These are phyloP conservation scores for Acrocyrtus sp. DNA, from an alignment of 2,888 invertebrate genomes.

Conservation along the genomic window DNA sequence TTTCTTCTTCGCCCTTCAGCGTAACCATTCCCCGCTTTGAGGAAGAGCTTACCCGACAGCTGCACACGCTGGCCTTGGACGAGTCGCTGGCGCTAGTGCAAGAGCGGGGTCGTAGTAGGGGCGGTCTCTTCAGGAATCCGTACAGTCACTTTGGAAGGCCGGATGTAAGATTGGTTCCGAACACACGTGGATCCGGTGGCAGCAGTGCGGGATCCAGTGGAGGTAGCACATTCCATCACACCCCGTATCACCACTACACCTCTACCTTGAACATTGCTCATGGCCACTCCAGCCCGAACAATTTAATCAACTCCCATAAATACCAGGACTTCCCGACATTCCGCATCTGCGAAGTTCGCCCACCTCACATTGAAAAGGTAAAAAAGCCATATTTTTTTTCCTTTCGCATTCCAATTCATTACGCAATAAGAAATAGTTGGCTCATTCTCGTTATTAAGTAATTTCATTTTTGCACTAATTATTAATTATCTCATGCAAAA, in stretches of 20 bases:
- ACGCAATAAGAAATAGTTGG: no score
- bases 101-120: conserved; percentile 59
- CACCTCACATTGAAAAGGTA: conserved; percentile 65
- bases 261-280: conserved; percentile 56
- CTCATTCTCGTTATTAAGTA: no score
- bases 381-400: not conserved
- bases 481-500: no score
- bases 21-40: conserved; percentile 60
- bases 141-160: conserved; percentile 64
- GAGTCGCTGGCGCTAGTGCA: conserved; percentile 64
- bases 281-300: conserved; percentile 48
- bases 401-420: no score
- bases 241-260: conserved; percentile 55
- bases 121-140: conserved; percentile 62
- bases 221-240: conserved; percentile 49
- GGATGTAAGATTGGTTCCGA: conserved; percentile 62
- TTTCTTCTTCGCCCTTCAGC: no score
- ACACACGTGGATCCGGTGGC: conserved; percentile 50
- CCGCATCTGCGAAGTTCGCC: conserved; percentile 64
- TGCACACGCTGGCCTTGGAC: conserved; percentile 63
- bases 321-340: conserved; percentile 62
- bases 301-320: conserved; percentile 39
- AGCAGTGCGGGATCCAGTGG: conserved; percentile 22
- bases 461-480: no score
- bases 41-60: conserved; percentile 63